A percentile compares a stretch with the other conserved stretches of the same genome.
These are phyloP conservation scores for Corythucha ciliata DNA, from an alignment of 2,888 invertebrate genomes.

Conservation along the genomic window DNA sequence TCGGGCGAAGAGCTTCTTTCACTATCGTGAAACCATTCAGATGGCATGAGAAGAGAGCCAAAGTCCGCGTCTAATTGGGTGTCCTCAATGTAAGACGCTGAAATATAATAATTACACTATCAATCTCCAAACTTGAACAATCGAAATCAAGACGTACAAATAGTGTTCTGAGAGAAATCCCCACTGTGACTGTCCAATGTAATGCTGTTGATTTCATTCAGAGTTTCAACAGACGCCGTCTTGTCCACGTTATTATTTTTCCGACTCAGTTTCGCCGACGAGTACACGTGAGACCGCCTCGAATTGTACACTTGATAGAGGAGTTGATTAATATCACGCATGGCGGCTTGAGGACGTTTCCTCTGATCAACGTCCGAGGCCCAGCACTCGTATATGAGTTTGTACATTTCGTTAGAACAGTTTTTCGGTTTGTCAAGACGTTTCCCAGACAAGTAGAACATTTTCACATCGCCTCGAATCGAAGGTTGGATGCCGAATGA, in stretches of 20 bases:
- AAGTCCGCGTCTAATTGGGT: constrained; percentile 18
- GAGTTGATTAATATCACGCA: constrained; percentile 74
- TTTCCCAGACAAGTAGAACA: constrained; percentile 46
- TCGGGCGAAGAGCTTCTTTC: constrained; percentile 14
- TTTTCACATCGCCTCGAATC: constrained; percentile 26
- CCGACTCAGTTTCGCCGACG: constrained; percentile 41
- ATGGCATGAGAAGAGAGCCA: background rate
- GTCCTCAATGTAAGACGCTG: constrained; percentile 23
- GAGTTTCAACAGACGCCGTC: constrained; percentile 22
- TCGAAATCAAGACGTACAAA: no score
- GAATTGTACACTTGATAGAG: constrained; percentile 61
- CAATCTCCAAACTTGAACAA: background rate
- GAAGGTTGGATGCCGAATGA: constrained; percentile 55
- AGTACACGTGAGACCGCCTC: constrained; percentile 51
- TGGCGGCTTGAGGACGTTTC: constrained; percentile 73
- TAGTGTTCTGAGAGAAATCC: constrained; percentile 12
- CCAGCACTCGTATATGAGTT: constrained; percentile 75
- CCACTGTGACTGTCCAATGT: constrained; percentile 22
- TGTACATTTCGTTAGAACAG: constrained; percentile 68
- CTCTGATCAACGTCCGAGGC: constrained; percentile 56
- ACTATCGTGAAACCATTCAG: background rate
- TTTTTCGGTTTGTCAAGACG: constrained; percentile 54
- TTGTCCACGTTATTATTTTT: constrained; percentile 17
- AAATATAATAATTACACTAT: background rate
- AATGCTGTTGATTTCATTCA: constrained; percentile 26